Base-by-base conservation (phyloP, 2,888 invertebrate species). In the Graphium colonna region DNA sequence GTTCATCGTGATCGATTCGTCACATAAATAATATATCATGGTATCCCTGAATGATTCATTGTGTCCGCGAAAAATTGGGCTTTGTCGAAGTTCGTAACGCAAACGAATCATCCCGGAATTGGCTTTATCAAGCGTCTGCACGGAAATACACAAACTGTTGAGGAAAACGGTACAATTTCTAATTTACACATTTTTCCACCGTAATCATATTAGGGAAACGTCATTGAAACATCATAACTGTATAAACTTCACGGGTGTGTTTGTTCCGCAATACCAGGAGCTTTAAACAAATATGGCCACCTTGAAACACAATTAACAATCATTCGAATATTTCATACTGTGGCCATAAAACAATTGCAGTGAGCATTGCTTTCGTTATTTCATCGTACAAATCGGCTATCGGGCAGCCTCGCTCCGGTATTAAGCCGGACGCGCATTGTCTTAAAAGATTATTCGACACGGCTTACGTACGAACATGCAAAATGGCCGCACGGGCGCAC, bases 401-500 rank as follows among this genome's bases (percentile, higher is more conserved):
- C 10, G 8, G 10, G 31, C 9, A 31, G 31, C 31, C 21, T 21
- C 1, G 31, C 31, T 9, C 31, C 8, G 9, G 10, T 5, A 31
- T 31, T 31, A 9, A 31, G 10, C 9, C 31, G 31, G 10, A 31
- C 31, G 31, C 21, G 10, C 13, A 36, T 36, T 36, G 36, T 12
- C 36, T 10, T 12, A 12, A 12, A 3, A 4, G 10, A 18, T 13
- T 17, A 33, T 36, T 46, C 38, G 46, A 18, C 46, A 17, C 36
- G 18, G 17, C 17, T 17, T 46, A 36, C 38, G 18, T n/a, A 36
- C 33, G 18, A 45, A 10, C 33, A 17, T 36, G 21, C 13, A 13
- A 36, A 12, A 36, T 36, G n/a, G 51, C 10, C 18, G 16, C 5
- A 52, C 58, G 56, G 48, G 59, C 60, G 60, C 79, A 77, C 76